phyloP scores from a whole-genome alignment of 2,888 invertebrate genomes.

The Vandiemenella viatica region DNA sequence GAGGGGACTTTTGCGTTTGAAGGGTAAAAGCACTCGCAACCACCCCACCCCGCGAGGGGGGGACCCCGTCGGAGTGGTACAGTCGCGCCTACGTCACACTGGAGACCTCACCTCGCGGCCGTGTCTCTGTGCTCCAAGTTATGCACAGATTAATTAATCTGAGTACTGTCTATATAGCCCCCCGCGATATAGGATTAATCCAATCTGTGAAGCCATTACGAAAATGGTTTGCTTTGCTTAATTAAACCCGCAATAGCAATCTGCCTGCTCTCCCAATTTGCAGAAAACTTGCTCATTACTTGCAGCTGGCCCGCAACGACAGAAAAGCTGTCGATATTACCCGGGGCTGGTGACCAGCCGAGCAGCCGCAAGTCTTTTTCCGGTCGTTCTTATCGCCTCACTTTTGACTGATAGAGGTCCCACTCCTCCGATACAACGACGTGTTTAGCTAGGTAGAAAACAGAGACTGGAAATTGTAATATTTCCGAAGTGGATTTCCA shows the following conservation, averaged over 20 bases:
- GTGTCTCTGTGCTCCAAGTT: neutral
- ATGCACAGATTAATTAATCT: neutral
- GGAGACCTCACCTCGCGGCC: neutral
- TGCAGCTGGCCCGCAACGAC: neutral
- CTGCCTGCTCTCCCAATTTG: neutral
- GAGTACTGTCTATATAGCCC: neutral
- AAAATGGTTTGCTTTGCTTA: slow-evolving; percentile 17
- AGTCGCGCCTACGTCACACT: neutral
- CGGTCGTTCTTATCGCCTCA: no score
- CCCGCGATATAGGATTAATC: slow-evolving; percentile 13
- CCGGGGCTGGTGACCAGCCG: no score
- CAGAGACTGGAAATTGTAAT: no score
- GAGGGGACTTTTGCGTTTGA: neutral
- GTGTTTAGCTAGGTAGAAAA: no score
- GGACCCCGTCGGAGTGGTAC: neutral
- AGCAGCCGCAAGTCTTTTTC: no score
- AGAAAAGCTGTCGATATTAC: no score
- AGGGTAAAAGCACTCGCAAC: neutral
- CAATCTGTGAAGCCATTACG: slow-evolving; percentile 15
- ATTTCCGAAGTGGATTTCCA: no score
- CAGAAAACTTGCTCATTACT: neutral
- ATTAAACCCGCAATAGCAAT: slow-evolving; percentile 11
- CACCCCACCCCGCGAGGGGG: neutral
- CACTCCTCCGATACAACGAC: no score
- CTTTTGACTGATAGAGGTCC: no score